Conservation (phyloP, 2,888 invertebrate genomes). For the Hyalella azteca region DNA sequence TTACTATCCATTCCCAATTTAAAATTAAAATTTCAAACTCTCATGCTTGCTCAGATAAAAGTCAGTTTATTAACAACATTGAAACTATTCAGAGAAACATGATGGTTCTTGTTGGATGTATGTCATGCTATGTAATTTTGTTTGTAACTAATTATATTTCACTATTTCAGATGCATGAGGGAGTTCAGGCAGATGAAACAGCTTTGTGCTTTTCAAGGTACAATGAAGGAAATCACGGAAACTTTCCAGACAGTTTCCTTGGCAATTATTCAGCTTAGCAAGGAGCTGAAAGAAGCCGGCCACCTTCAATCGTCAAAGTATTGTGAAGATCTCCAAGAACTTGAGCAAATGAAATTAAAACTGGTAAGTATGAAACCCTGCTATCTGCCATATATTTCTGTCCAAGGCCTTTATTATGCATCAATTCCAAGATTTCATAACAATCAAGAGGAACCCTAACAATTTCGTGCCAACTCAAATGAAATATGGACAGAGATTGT, state of each 20-base stretch:
- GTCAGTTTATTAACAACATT: too few species aligned
- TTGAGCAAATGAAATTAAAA: background rate
- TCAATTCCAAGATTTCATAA: background rate
- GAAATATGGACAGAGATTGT: too few species aligned
- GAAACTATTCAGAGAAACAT: too few species aligned
- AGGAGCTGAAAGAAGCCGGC: background rate
- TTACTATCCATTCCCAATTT: too few species aligned
- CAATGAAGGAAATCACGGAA: background rate
- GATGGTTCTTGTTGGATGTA: too few species aligned
- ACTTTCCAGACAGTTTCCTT: constrained; percentile 11
- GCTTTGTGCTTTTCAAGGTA: constrained; percentile 10
- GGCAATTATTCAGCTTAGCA: background rate
- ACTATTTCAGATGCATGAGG: constrained; percentile 12
- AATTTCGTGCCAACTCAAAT: background rate
- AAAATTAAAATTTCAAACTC: too few species aligned
- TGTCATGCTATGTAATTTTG: too few species aligned
- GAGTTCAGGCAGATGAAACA: background rate
- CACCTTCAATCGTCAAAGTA: background rate
- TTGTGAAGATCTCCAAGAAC: background rate
- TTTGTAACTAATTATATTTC: too few species aligned
- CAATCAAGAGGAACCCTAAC: background rate
- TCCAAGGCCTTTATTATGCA: background rate
- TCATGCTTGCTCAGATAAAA: too few species aligned
- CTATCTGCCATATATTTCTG: background rate
- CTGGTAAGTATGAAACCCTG: background rate